Percentiles rank a stretch among this genome's conserved stretches.
Conservation (phyloP, 2,888 invertebrate species). For the Pasiphila rectangulata region DNA sequence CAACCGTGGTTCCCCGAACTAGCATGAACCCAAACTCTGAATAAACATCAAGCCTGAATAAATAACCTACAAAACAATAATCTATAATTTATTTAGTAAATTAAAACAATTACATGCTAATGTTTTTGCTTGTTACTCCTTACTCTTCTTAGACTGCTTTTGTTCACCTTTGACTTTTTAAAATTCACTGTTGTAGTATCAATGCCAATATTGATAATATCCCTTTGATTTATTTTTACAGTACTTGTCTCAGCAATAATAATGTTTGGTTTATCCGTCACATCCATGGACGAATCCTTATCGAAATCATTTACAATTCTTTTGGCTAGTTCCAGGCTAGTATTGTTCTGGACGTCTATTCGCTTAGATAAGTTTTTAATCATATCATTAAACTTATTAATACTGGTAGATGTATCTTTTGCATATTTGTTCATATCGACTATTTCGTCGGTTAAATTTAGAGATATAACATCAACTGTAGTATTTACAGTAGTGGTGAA, state of each 20-base stretch:
- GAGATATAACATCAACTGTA: constrained; percentile 28
- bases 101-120: no score
- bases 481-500: not conserved
- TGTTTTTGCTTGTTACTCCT: constrained; percentile 41
- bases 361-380: constrained; percentile 51
- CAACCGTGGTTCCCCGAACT: no score
- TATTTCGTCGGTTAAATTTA: constrained; percentile 43
- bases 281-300: not conserved
- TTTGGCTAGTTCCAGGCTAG: constrained; percentile 51
- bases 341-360: constrained; percentile 59
- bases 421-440: constrained; percentile 41
- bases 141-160: constrained; percentile 41
- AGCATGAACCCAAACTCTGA: no score
- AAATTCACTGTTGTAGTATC: constrained; percentile 7
- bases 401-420: constrained; percentile 26
- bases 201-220: not conserved
- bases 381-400: constrained; percentile 41
- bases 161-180: constrained; percentile 32
- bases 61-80: no score
- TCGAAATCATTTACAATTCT: constrained; percentile 32
- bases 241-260: not conserved
- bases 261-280: not conserved
- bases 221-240: constrained; percentile 3
- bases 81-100: no score
- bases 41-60: no score